phyloP scores from a whole-genome alignment of 1,140 invertebrate genomes.

The Colletes gigas region DNA sequence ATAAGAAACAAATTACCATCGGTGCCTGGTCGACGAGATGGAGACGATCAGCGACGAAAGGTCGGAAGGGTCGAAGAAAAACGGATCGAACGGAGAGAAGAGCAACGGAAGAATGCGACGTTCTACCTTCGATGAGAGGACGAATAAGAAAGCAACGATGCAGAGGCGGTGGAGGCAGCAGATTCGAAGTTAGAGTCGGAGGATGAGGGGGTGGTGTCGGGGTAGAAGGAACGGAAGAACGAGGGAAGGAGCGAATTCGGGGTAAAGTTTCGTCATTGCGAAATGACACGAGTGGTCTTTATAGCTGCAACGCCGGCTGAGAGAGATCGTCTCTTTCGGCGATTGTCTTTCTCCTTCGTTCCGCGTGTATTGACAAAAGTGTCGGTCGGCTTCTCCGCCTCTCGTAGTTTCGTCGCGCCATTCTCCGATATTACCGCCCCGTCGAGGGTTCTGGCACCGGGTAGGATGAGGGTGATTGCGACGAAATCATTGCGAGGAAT shows the following conservation, averaged over 20 bases:
- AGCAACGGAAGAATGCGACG: neutral
- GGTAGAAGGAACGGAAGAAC: conserved; percentile 6
- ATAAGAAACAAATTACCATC: too few species aligned
- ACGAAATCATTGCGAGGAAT: conserved; percentile 80
- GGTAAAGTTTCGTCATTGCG: conserved; percentile 82
- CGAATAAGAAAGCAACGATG: conserved; percentile 35
- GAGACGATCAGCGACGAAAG: conserved; percentile 1
- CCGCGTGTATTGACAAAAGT: conserved; percentile 80
- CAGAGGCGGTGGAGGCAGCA: neutral
- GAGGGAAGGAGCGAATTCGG: conserved; percentile 69
- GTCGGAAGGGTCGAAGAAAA: conserved; percentile 21
- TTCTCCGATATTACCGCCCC: conserved; percentile 79
- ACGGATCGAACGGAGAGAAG: conserved; percentile 34
- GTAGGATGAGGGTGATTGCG: conserved; percentile 74
- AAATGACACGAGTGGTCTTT: conserved; percentile 82
- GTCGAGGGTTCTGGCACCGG: conserved; percentile 60
- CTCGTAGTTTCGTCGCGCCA: conserved; percentile 74
- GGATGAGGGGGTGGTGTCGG: neutral
- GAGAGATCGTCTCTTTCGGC: conserved; percentile 58
- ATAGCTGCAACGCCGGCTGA: conserved; percentile 75
- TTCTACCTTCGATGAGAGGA: conserved; percentile 41
- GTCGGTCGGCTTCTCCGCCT: conserved; percentile 72
- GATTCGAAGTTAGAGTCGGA: neutral
- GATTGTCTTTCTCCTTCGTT: conserved; percentile 50
- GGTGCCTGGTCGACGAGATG: too few species aligned